phyloP scores from a whole-genome alignment of 2,888 invertebrate genomes.

The Thecocarcelia acutangulata region DNA sequence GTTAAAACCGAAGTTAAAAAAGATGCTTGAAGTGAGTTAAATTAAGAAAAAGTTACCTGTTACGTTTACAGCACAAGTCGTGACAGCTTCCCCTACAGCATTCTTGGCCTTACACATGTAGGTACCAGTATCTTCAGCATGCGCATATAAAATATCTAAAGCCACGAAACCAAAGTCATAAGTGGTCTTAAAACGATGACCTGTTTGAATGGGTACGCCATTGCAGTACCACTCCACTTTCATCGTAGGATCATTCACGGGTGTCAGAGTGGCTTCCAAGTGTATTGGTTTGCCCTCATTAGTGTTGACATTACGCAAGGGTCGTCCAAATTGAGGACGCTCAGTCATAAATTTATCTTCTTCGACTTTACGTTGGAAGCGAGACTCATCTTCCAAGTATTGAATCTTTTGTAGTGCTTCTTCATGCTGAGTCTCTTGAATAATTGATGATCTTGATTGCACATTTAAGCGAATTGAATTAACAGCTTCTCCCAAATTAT shows the following conservation, averaged over 20 bases:
- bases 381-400: constrained; percentile 92
- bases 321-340: constrained; percentile 94
- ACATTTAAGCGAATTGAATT: constrained; percentile 91
- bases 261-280: constrained; percentile 96
- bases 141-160: constrained; percentile 96
- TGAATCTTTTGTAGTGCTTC: constrained; percentile 95
- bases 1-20: neutral
- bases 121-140: constrained; percentile 97
- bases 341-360: constrained; percentile 90
- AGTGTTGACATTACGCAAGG: constrained; percentile 91
- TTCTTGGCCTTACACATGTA: constrained; percentile 98
- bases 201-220: constrained; percentile 94
- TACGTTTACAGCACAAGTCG: constrained; percentile 93
- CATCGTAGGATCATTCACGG: constrained; percentile 99
- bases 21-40: too few relatives aligned
- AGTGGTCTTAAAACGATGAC: constrained; percentile 97
- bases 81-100: constrained; percentile 96
- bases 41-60: constrained; percentile 84
- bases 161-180: constrained; percentile 99
- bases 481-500: constrained; percentile 90
- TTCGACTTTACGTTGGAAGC: constrained; percentile 86
- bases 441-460: constrained; percentile 91
- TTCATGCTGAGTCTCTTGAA: constrained; percentile 95
- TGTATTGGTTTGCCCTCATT: constrained; percentile 94
- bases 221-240: constrained; percentile 99